Evolutionary conservation across 1,140 invertebrate species (phyloP), one percentile per base, ranked within the genome.

Genomic region (Neodiprion lecontei): DNA sequence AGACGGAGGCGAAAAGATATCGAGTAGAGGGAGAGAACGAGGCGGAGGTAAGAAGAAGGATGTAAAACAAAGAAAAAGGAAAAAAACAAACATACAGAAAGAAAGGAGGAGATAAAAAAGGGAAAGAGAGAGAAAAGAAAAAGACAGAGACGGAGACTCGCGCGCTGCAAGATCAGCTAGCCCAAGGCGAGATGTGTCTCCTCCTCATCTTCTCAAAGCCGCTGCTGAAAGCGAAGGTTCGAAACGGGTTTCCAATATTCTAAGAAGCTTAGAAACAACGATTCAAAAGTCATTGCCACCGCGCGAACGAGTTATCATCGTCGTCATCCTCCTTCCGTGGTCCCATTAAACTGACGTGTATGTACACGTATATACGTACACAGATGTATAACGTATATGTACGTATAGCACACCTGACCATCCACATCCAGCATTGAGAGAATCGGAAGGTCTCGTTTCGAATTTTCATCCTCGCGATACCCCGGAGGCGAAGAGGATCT

Each of bases 241-340:
- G 23, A 69, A 81, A 82, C 82, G 79, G 80, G 81, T 84, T 81
- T 78, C 71, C 78, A 72, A 74, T 77, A 79, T 84, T 81, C 77
- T 67, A 53, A 76, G 78, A 79, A 75, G 53, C 68, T 12, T 47
- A 47, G 21, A 12, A 69, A 69, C 11, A 61, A 61, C 53, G n/a
- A 61, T 61, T 61, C n/a, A 12, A 61, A 61, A 61, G 53, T 61
- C 53, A 61, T 61, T 61, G 53, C 53, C 53, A 61, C 53, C 53
- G 14, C 28, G 28, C 28, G 28, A 40, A 40, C 28, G 28, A 40
- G 28, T 40, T 40, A 40, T 40, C 28, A 40, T 40, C 28, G 5
- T 40, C 28, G 28, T 40, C 28, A 40, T 40, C 28, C 28, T 40
- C 28, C 1, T 40, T 3, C 28, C 28, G 28, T 21, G 17, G 17